A percentile compares a stretch with the other conserved stretches of the same genome.
These are phyloP conservation scores for Harlomillsia oculata DNA, from an alignment of 1,140 invertebrate genomes.

Conservation along the genomic window DNA sequence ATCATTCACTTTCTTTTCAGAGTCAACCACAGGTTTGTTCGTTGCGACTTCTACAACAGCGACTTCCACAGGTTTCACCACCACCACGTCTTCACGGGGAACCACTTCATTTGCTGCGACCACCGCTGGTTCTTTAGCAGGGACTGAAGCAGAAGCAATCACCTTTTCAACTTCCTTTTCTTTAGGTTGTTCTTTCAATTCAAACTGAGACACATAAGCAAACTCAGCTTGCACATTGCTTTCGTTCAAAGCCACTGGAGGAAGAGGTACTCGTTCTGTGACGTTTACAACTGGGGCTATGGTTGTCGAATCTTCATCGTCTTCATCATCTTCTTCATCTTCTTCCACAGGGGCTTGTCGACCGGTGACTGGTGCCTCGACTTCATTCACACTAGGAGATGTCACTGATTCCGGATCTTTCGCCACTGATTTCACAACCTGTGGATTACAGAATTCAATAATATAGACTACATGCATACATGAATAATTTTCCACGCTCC, in stretches of 20 bases:
- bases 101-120: no score
- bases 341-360: neutral
- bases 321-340: neutral
- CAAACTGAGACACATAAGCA: slow-evolving; percentile 1
- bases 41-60: neutral
- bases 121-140: neutral
- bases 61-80: no score
- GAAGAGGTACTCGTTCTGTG: neutral
- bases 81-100: no score
- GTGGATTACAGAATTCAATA: no score
- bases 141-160: neutral
- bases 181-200: neutral
- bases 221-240: slow-evolving; percentile 4
- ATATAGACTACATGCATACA: no score
- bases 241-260: neutral
- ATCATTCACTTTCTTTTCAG: slow-evolving; percentile 5
- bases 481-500: no score
- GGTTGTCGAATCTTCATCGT: neutral
- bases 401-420: neutral
- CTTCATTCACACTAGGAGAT: neutral
- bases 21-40: neutral
- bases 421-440: neutral
- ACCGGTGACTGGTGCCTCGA: neutral
- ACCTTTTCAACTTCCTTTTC: neutral
- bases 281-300: neutral